phyloP scores from a whole-genome alignment of 1,140 invertebrate genomes.

The Piezodorus guildinii region DNA sequence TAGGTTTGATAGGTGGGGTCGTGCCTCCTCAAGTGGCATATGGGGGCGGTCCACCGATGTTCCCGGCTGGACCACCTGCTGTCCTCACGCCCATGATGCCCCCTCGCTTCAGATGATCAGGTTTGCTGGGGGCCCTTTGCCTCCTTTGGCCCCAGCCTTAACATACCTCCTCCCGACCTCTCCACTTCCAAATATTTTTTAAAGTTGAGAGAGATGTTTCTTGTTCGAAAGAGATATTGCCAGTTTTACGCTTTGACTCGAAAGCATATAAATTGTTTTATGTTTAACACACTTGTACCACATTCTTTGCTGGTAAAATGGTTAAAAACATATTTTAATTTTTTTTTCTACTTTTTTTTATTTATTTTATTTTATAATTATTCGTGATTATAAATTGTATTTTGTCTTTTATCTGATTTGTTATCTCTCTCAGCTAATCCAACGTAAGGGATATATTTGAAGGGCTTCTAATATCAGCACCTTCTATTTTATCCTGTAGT shows the following conservation, averaged over 20 bases:
- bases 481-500: too few species aligned
- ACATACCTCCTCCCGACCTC: slow-evolving; percentile 6
- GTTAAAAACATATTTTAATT: background rate
- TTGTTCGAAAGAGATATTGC: background rate
- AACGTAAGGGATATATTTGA: too few species aligned
- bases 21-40: slow-evolving; percentile 48
- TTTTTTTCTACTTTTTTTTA: too few species aligned
- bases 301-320: background rate
- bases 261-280: background rate
- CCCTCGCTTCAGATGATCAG: slow-evolving; percentile 66
- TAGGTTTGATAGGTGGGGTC: slow-evolving; percentile 54
- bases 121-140: slow-evolving; percentile 32
- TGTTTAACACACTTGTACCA: background rate
- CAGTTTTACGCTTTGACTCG: background rate
- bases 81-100: slow-evolving; percentile 53
- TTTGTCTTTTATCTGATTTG: too few species aligned
- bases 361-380: too few species aligned
- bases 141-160: slow-evolving; percentile 29
- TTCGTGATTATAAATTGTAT: too few species aligned
- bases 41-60: slow-evolving; percentile 43
- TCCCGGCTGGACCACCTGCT: slow-evolving; percentile 47
- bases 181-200: background rate
- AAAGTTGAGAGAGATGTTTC: background rate
- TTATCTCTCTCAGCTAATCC: too few species aligned
- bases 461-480: too few species aligned